Base-by-base conservation (phyloP, 2,797 vertebrate species). In the Danio choprae region DNA sequence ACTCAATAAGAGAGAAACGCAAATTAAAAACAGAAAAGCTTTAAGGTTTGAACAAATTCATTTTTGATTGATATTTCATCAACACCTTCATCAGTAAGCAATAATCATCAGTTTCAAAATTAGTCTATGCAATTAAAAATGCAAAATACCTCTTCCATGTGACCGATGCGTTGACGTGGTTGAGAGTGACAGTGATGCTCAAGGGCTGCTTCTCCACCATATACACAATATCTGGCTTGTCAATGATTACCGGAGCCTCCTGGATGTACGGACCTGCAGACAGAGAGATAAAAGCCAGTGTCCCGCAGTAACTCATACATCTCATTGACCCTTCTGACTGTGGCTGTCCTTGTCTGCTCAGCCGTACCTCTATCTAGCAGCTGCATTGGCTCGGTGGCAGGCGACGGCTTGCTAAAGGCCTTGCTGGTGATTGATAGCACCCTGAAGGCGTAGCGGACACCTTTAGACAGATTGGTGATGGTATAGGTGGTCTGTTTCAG, bases 331-430 rank as follows among this genome's bases (percentile, higher is more conserved):
- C 7, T 13, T 46, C 56, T 65, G 64, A 74, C 38, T 43, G 48
- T 36, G 62, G 18, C 60, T 58, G 65, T 55, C 58, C 77, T 43
- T 68, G 62, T 77, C 38, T 72, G 38, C 41, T 12, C 20, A 75
- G 29, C 13, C 87, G 86, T 86, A 97, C 96, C 97, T 67, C 89
- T 90, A 74, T 99, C 96, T 85, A 97, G 85, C 7, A 99, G 95
- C 86, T 96, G 95, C 59, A 95, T 89, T 0, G 95, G 94, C 6
- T 97, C 96, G 0, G 96, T 96, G n/a, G 94, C 80, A 0, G 92
- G 85, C 0, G 96, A 98, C 0, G 98, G 97, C 64, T 98, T 99
- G 94, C 97, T 99, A 90, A 96, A 97, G 82, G 95, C 94, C 88
- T 97, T 98, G 79, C 94, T 90, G 3, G 96, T 97, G 85, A 96